phyloP scores from a whole-genome alignment of 2,113 vertebrate genomes.

The Varanus komodoensis region DNA sequence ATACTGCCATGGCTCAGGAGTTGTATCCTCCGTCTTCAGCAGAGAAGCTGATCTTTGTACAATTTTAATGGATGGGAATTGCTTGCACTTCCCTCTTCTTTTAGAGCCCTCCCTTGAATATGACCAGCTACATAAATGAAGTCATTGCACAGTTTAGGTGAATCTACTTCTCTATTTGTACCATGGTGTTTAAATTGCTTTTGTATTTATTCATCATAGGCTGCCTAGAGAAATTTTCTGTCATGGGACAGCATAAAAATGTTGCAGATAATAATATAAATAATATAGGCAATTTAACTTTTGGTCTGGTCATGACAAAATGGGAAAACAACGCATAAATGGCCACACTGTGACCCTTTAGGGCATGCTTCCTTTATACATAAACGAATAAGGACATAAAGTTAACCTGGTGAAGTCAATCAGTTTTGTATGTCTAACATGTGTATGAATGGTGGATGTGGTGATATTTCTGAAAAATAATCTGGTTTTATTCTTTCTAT shows the following conservation, averaged over 20 bases:
- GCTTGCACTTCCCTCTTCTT: conserved; percentile 23
- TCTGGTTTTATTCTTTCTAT: no score
- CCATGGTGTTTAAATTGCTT: not conserved
- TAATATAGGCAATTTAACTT: not conserved
- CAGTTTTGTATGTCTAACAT: no score
- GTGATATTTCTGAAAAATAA: no score
- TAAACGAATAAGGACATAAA: no score
- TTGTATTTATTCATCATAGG: not conserved
- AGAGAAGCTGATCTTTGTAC: conserved; percentile 33
- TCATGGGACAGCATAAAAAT: not conserved
- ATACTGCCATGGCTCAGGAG: conserved; percentile 31
- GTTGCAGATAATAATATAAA: not conserved
- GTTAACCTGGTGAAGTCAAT: no score
- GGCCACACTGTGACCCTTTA: no score
- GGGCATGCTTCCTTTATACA: no score
- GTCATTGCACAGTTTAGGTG: conserved; percentile 14
- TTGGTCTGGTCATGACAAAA: no score
- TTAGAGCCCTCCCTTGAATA: conserved; percentile 25
- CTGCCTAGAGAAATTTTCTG: no score
- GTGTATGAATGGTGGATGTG: no score
- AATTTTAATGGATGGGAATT: conserved; percentile 36
- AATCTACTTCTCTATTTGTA: not conserved
- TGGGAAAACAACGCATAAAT: no score
- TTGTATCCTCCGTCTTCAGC: conserved; percentile 1
- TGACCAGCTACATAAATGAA: conserved; percentile 19